Conservation (phyloP, 2,888 invertebrate species). For the Nasonia oneida region DNA sequence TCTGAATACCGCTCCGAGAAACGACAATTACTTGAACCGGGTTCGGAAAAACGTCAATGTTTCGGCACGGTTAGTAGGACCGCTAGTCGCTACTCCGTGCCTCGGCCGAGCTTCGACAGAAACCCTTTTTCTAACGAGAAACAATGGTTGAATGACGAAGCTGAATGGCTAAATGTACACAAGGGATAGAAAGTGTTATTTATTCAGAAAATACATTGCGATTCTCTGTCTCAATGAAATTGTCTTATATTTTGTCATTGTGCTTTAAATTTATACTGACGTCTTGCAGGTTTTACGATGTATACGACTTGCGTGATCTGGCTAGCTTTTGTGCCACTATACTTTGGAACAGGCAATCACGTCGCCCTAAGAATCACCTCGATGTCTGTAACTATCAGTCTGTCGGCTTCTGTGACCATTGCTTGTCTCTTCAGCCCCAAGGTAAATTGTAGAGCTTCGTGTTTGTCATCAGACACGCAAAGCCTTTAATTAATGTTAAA, state of each 20-base stretch:
- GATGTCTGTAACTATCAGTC: slow-evolving; percentile 96
- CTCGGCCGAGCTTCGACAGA: neutral
- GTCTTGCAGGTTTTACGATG: slow-evolving; percentile 94
- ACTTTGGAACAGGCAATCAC: slow-evolving; percentile 97
- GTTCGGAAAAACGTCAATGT: neutral
- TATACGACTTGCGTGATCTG: slow-evolving; percentile 99
- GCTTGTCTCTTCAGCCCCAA: slow-evolving; percentile 97
- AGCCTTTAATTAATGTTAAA: neutral
- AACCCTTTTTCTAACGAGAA: neutral
- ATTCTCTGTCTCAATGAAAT: neutral
- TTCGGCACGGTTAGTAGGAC: neutral
- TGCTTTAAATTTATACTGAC: slow-evolving; percentile 25
- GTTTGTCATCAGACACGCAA: slow-evolving; percentile 21
- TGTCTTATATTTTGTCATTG: neutral
- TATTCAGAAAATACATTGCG: neutral
- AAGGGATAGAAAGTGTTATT: neutral
- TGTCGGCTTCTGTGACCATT: slow-evolving; percentile 96
- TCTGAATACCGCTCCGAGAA: neutral
- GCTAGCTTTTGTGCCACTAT: slow-evolving; percentile 98
- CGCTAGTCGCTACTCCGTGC: neutral
- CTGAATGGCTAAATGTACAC: neutral
- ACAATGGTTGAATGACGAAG: neutral
- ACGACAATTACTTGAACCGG: neutral
- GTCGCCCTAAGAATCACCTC: slow-evolving; percentile 95
- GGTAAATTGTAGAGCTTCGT: slow-evolving; percentile 80